Evolutionary conservation across 1,140 invertebrate genomes (phyloP).

Genomic region (Saccostrea cuccullata): DNA sequence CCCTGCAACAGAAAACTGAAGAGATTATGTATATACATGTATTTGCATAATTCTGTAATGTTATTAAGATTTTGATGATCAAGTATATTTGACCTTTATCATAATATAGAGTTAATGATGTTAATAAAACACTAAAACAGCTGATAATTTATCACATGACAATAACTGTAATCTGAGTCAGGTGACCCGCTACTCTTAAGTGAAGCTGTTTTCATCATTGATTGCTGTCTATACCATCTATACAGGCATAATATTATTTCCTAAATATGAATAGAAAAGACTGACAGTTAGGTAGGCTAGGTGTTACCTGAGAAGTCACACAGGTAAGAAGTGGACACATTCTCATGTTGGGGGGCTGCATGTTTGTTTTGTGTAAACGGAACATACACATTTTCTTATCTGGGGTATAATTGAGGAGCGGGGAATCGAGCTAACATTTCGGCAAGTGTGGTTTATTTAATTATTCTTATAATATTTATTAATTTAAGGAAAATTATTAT

Average conservation of each 20-base stretch:
- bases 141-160: too few relatives aligned
- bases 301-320: conserved; percentile 8
- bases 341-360: not conserved
- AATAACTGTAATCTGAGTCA: too few relatives aligned
- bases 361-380: not conserved
- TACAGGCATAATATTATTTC: not conserved
- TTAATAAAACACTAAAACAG: too few relatives aligned
- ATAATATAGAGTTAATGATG: too few relatives aligned
- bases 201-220: too few relatives aligned
- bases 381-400: not conserved
- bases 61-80: too few relatives aligned
- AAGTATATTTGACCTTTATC: too few relatives aligned
- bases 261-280: not conserved
- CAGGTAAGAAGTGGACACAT: conserved; percentile 20
- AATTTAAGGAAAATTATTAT: not conserved
- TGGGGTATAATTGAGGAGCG: not conserved
- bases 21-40: too few relatives aligned
- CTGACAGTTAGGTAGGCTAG: not conserved
- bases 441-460: not conserved
- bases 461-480: not conserved
- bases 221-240: too few relatives aligned
- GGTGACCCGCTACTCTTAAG: too few relatives aligned
- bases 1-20: too few relatives aligned
- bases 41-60: too few relatives aligned
- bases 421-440: not conserved